Evolutionary conservation across 2,113 vertebrate species (phyloP), one percentile per base, ranked within the genome.

Genomic region (Engraulis encrasicolus): DNA sequence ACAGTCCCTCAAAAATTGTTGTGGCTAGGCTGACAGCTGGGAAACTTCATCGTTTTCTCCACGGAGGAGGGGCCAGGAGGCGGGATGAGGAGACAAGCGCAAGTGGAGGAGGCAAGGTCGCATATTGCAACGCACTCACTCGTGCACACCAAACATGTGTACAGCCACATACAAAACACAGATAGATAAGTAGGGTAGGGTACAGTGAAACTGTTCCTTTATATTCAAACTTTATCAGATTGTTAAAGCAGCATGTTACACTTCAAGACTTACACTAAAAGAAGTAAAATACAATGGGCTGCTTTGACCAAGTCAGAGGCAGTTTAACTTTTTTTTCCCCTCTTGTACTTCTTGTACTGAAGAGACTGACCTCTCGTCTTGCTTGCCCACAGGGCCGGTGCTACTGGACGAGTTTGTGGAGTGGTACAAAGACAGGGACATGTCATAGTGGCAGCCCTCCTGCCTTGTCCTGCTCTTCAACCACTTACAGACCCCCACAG

Each of bases 321-420:
- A n/a, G 19, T 23, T 5, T n/a, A 23, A 23, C 23, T 61, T 61
- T 6, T n/a, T 61, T 7, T 61, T 6, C 18, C 23, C 15, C 18
- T 58, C 6, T 58, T n/a, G 19, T 58, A 6, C 2, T 61, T n/a
- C 20, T 23, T 61, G 6, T 34, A 19, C 54, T 74, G 66, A 74
- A 4, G 12, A 36, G 66, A 34, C 0, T 34, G 66, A 74, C 66
- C 23, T 5, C 7, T 66, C 31, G 58, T 58, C 1, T 87, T 48
- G 40, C 23, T 79, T 36, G 40, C 88, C 88, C 82, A 50, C 93
- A 99, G 98, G 98, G 98, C 98, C 98, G 61, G 98, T 99, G 91
- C 97, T 99, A 94, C 92, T 99, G 97, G 98, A 99, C 89, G 98
- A 99, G 91, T 99, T 99, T 95, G 98, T 99, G 94, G 98, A 99